Base-by-base conservation (phyloP, 2,797 vertebrate genomes). In the Scomberomorus guttatus region DNA sequence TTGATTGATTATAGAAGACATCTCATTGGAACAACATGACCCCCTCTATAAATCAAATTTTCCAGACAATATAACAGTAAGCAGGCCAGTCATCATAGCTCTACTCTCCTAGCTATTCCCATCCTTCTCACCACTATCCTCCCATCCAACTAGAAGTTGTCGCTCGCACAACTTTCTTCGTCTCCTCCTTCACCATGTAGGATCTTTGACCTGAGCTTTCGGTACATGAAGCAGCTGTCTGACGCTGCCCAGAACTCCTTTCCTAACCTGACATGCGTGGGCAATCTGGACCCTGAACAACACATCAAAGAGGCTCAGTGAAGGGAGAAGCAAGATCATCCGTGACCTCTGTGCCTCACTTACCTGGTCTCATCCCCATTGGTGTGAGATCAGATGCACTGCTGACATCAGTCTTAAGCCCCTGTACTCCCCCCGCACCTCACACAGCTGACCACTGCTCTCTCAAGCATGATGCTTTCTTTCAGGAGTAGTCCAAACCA, bases 221-320 rank as follows among this genome's bases (percentile, higher is more conserved):
- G 24, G 20, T 42, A 27, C 44, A 25, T 52, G 25, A 25, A 57
- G 60, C 50, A 55, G 51, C 25, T 63, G 46, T 55, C 55, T 58
- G 54, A 65, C 12, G 13, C 39, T 22, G 14, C 27, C 32, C 6
- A 72, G 37, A 74, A 14, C 17, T 46, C 27, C 39, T 1, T 34
- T 22, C n/a, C 6, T 46, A 48, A 55, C 25, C 32, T 58, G 42
- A 27, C 54, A 24, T 57, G 72, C 50, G 72, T 58, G 42, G 54
- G 12, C 52, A 34, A 25, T 44, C 67, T 46, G 25, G 24, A 68
- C 37, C 65, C 7, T 56, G 39, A 68, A 25, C 55, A 25, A 32
- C 27, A 22, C 25, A 17, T 57, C 24, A 69, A 25, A 54, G 5
- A 25, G n/a, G 52, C 17, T 12, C 24, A n/a, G 24, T 56, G 51